Evolutionary conservation across 2,888 invertebrate genomes (phyloP).

Genomic region (Perizoma affinitatum): DNA sequence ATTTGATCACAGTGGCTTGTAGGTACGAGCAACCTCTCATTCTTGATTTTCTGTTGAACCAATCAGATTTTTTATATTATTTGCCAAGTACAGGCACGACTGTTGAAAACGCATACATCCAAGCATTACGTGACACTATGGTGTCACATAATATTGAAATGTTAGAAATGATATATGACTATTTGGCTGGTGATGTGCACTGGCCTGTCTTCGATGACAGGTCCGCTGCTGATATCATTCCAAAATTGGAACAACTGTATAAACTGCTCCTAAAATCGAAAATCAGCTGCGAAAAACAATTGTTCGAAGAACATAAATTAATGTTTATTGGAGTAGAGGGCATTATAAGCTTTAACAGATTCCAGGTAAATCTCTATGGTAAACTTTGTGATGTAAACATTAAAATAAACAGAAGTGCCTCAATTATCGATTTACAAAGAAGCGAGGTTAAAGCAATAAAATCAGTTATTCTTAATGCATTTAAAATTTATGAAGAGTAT

Average conservation of each 20-base stretch:
- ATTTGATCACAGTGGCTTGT: slow-evolving; percentile 32
- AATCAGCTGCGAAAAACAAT: slow-evolving; percentile 4
- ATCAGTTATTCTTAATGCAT: slow-evolving; percentile 7
- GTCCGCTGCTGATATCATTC: not conserved
- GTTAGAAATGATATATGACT: slow-evolving; percentile 33
- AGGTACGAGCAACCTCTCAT: slow-evolving; percentile 4
- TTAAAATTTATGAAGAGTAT: slow-evolving; percentile 5
- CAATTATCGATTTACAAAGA: slow-evolving; percentile 1
- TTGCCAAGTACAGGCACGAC: slow-evolving; percentile 11
- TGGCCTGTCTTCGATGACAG: slow-evolving; percentile 12
- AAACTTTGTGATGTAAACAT: slow-evolving; percentile 1
- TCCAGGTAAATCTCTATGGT: slow-evolving; percentile 15
- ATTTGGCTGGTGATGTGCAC: slow-evolving; percentile 30
- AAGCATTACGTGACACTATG: slow-evolving; percentile 27
- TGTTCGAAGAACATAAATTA: not conserved
- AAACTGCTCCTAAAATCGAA: slow-evolving; percentile 1
- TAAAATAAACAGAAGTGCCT: not conserved
- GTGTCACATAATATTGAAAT: slow-evolving; percentile 10
- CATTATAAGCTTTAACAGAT: slow-evolving; percentile 10
- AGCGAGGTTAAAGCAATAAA: slow-evolving; percentile 8
- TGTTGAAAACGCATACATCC: slow-evolving; percentile 5
- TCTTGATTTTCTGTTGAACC: slow-evolving; percentile 13
- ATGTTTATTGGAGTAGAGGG: slow-evolving; percentile 7
- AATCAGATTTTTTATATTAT: slow-evolving; percentile 27
- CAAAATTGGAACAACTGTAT: slow-evolving; percentile 8